Percentiles rank a stretch among this genome's conserved stretches.
Evolutionary conservation across 2,797 vertebrate species (phyloP).

Genomic region (Sarcoramphus papa): DNA sequence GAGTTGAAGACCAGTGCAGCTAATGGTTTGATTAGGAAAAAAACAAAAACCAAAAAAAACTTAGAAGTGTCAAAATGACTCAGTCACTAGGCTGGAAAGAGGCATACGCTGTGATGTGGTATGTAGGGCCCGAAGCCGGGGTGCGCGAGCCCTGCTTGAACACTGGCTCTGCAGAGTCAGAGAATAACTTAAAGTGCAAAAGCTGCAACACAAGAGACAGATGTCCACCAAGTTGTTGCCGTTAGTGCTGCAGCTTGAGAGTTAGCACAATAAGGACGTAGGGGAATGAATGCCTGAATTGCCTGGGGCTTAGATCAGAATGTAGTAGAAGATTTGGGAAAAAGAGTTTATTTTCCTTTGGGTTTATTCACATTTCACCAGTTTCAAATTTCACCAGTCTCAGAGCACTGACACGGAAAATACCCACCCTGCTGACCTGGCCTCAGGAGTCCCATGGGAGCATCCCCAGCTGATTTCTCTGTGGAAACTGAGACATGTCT

Average conservation of each 20-base stretch:
- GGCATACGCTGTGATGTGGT: too few relatives aligned
- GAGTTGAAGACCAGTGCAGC: not conserved
- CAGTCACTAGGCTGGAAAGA: not conserved
- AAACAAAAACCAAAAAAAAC: not conserved
- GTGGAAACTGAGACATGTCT: not conserved
- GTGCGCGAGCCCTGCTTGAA: fast-evolving
- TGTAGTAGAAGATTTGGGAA: not conserved
- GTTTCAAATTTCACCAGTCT: not conserved
- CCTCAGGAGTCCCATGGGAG: not conserved
- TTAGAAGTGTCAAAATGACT: not conserved
- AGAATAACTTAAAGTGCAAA: not conserved
- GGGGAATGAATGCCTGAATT: not conserved
- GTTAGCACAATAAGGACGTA: not conserved
- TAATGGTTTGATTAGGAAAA: not conserved
- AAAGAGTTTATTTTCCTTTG: not conserved
- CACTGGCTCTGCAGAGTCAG: fast-evolving
- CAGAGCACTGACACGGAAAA: not conserved
- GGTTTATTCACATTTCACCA: not conserved
- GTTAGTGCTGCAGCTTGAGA: not conserved
- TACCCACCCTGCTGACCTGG: not conserved
- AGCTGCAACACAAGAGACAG: not conserved
- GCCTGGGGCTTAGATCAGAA: not conserved
- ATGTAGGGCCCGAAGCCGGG: not conserved
- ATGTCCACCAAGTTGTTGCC: not conserved
- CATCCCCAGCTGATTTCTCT: not conserved